Base-by-base conservation (phyloP, 53 echinoderm and acorn worm species). In the Hippasteria phrygiana region DNA sequence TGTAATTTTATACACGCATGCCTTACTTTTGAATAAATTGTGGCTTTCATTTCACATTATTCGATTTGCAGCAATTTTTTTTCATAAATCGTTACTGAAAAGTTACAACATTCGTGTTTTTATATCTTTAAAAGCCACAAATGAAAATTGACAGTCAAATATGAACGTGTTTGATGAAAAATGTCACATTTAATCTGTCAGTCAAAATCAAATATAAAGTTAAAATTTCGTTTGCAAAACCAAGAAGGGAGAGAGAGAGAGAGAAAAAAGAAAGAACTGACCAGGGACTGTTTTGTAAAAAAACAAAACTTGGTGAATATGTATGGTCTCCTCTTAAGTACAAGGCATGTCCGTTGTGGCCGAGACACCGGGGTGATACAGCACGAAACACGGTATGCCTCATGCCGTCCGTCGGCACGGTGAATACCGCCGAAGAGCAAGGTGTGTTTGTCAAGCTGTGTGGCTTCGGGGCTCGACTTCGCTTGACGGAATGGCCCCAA, bases 371-470 rank as follows among this genome's bases (percentile, higher is more conserved):
- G 13, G 22, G 72, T 13, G 42, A 40, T 7, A 24, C 72, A 16
- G 72, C 42, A 42, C 4, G 42, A 20, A 8, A 12, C 40, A 3
- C 20, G 22, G 1, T 8, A 42, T 20, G 41, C 24, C 43, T 2
- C 1, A 7, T 20, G 42, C 40, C 40, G 72, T 41, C 43, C 18
- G n/a, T n/a, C 20, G 72, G 24, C 41, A 35, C 33, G 67, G 67
- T 66, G 20, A 59, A 59, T 8, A n/a, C 22, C 59, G 59, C 59
- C 51, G 51, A 59, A 29, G 46, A 33, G 41, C 81, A 32, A 65
- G 81, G 63, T 63, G 65, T 81, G 81, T 81, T 81, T 81, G 43
- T 81, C 81, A 81, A 81, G 81, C 81, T 81, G 81, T 81, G 81
- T 17, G 16, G 65, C 81, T 38, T 43, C 81, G 35, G 63, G 81